A percentile compares a stretch with the other conserved stretches of the same genome.
phyloP scores from a whole-genome alignment of 2,797 vertebrate genomes.

The Parambassis ranga region DNA sequence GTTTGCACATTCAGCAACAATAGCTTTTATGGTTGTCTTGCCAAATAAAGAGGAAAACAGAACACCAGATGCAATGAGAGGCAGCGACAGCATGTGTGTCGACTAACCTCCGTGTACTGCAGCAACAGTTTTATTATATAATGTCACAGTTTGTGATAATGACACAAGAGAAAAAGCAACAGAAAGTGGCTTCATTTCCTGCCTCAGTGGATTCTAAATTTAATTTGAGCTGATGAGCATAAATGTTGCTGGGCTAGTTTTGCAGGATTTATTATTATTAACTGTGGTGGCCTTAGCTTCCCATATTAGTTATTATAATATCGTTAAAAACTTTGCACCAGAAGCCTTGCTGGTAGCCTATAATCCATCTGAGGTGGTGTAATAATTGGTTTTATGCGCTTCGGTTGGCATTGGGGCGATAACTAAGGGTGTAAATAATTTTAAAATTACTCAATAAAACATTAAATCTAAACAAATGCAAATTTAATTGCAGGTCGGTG shows the following conservation, averaged over 20 bases:
- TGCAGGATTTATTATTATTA: constrained; percentile 53
- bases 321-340: constrained; percentile 18
- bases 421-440: constrained; percentile 1
- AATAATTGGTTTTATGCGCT: constrained; percentile 28
- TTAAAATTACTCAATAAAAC: constrained; percentile 16
- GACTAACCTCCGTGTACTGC: constrained; percentile 28
- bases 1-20: constrained; percentile 33
- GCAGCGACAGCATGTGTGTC: constrained; percentile 21
- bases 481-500: constrained; percentile 5
- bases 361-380: constrained; percentile 30
- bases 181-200: constrained; percentile 27
- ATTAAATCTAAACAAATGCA: constrained; percentile 10
- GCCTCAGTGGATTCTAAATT: constrained; percentile 52
- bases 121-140: constrained; percentile 39
- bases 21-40: constrained; percentile 19
- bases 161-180: constrained; percentile 44
- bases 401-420: constrained; percentile 23
- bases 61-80: constrained; percentile 8
- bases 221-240: constrained; percentile 61
- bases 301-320: constrained; percentile 32
- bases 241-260: constrained; percentile 45
- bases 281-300: constrained; percentile 25
- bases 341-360: constrained; percentile 18
- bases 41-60: constrained; percentile 26
- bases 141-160: constrained; percentile 37